Conservation (phyloP, 2,888 invertebrate genomes). For the Cantharis lateralis region DNA sequence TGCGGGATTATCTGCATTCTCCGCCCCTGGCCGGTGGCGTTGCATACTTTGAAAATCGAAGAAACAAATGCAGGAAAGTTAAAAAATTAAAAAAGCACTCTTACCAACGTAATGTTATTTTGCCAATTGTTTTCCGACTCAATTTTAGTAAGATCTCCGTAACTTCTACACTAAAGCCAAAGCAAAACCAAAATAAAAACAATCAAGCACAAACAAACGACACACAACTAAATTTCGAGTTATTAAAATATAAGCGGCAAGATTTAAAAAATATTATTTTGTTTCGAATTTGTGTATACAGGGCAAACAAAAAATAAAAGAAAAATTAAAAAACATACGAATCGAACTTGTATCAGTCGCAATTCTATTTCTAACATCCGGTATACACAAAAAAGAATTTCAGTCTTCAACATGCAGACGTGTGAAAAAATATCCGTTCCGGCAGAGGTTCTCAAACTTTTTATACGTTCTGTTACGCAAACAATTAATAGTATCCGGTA, state of each 20-base stretch:
- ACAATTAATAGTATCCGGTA: not conserved
- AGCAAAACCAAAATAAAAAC: conserved; percentile 28
- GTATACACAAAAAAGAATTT: not conserved
- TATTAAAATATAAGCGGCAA: not conserved
- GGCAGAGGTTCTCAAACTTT: not conserved
- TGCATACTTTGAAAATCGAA: not conserved
- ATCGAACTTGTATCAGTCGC: not conserved
- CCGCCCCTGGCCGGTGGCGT: not conserved
- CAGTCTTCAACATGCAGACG: not conserved
- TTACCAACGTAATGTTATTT: conserved; percentile 42
- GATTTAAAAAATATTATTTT: not conserved
- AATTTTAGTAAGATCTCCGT: conserved; percentile 64
- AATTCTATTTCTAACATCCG: conserved; percentile 8
- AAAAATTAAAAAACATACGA: no score
- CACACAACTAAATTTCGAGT: conserved; percentile 7
- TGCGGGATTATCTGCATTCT: no score
- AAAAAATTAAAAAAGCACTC: conserved; percentile 18
- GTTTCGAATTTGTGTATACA: not conserved
- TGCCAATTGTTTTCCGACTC: conserved; percentile 53
- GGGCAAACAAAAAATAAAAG: no score
- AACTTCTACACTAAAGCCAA: conserved; percentile 62
- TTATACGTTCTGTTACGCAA: not conserved
- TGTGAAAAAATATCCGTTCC: not conserved
- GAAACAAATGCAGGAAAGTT: not conserved
- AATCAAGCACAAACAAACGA: conserved; percentile 24